These are phyloP conservation scores for Fringilla coelebs DNA, from an alignment of 2,797 vertebrate genomes.

Conservation along the genomic window DNA sequence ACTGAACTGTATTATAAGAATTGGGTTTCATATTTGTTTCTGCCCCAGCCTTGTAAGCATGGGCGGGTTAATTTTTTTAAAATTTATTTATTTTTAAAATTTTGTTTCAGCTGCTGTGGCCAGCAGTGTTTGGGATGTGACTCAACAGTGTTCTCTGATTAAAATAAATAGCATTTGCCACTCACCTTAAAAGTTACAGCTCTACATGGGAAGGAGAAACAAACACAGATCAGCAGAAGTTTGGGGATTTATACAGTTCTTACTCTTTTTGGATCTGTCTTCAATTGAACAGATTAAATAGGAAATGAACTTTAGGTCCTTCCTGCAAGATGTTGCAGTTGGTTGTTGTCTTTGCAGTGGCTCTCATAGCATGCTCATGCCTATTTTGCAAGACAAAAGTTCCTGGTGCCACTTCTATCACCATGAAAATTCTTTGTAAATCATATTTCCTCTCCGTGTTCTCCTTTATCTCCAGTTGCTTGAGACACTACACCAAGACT, in stretches of 20 bases:
- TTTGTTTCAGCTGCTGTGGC: not conserved
- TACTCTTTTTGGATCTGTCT: not conserved
- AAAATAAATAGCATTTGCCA: not conserved
- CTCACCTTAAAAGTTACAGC: not conserved
- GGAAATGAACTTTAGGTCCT: not conserved
- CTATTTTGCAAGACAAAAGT: not conserved
- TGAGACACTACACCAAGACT: not conserved
- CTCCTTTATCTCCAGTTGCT: not conserved
- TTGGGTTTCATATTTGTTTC: not conserved
- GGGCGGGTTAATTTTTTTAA: not conserved
- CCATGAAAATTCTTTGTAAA: not conserved
- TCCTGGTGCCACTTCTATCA: not conserved
- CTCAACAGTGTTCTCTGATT: not conserved
- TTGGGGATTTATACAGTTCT: not conserved
- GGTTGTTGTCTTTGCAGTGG: not conserved
- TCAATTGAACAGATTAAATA: not conserved
- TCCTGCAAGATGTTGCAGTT: not conserved
- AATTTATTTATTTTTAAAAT: not conserved
- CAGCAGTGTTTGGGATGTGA: not conserved
- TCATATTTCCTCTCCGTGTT: accelerated
- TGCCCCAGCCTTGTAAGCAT: not conserved
- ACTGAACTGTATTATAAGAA: not conserved
- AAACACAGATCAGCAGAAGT: not conserved
- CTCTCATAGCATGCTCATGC: not conserved
- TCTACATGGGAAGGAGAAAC: not conserved